phyloP scores from a whole-genome alignment of 53 echinoderm and acorn worm genomes.

The Holothuria scabra region DNA sequence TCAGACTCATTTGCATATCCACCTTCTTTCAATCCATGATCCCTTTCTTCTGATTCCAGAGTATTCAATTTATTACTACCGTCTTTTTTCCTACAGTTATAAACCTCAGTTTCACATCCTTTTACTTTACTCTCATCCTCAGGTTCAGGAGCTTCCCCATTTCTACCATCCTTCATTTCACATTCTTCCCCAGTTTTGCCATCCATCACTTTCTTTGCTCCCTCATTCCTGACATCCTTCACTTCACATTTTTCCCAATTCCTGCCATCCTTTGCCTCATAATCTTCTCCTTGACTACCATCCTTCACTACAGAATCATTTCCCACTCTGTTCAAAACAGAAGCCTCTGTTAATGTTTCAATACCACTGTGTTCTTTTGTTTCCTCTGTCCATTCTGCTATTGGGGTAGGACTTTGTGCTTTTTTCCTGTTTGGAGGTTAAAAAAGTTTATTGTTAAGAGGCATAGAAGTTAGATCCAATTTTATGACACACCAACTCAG shows the following conservation, averaged over 20 bases:
- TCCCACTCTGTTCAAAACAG: too few relatives aligned
- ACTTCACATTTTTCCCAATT: background rate
- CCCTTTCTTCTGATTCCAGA: slow-evolving; percentile 44
- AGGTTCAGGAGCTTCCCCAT: background rate
- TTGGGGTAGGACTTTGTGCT: too few relatives aligned
- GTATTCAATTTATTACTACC: slow-evolving; percentile 57
- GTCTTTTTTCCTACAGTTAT: slow-evolving; percentile 21
- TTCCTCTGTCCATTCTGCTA: too few relatives aligned
- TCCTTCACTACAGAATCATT: background rate
- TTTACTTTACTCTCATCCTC: too few relatives aligned
- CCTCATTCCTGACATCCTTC: too few relatives aligned
- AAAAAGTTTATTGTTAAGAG: background rate
- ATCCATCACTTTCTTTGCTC: too few relatives aligned
- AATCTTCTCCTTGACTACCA: background rate
- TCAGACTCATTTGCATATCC: background rate
- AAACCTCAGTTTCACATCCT: slow-evolving; percentile 2
- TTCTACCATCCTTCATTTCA: background rate
- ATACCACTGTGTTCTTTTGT: too few relatives aligned
- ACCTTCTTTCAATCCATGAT: slow-evolving; percentile 44
- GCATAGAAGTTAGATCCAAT: too few relatives aligned
- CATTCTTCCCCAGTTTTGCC: background rate
- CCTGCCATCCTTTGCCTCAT: background rate
- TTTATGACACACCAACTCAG: too few relatives aligned
- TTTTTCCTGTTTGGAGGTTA: too few relatives aligned
- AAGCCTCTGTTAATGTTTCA: too few relatives aligned